These are phyloP conservation scores for Automeris io DNA, from an alignment of 2,888 invertebrate species.

Conservation along the genomic window DNA sequence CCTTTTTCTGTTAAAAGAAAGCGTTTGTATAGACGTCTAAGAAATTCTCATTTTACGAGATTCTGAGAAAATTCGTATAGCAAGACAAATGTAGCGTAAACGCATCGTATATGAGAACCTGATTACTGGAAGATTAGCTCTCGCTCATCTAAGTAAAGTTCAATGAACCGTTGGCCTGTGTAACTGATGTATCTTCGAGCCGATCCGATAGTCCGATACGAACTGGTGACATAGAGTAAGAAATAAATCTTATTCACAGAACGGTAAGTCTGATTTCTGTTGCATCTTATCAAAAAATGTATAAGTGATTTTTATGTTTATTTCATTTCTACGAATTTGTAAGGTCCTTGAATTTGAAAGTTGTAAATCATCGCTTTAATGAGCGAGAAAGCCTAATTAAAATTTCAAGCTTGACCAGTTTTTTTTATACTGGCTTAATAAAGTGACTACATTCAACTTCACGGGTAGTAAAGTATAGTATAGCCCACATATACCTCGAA, in stretches of 20 bases:
- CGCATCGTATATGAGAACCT: constrained; percentile 21
- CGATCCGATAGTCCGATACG: constrained; percentile 17
- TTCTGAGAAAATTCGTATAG: constrained; percentile 20
- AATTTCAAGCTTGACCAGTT: no score
- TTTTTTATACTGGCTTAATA: no score
- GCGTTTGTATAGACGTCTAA: neutral
- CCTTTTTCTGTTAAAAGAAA: neutral
- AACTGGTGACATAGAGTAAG: constrained; percentile 5
- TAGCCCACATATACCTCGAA: no score
- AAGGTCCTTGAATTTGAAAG: no score
- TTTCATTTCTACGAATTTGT: no score
- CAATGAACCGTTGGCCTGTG: constrained; percentile 29
- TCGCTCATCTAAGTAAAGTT: constrained; percentile 22
- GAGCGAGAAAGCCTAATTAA: no score
- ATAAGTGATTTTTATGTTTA: no score
- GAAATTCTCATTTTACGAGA: neutral
- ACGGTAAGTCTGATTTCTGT: neutral
- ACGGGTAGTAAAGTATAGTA: no score
- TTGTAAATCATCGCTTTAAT: no score
- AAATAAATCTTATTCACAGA: neutral
- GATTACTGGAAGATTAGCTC: constrained; percentile 32
- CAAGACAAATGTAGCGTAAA: constrained; percentile 24
- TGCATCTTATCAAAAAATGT: no score
- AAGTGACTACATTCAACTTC: no score
- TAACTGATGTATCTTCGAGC: constrained; percentile 32